These are phyloP conservation scores for Leptopilina clavipes DNA, from an alignment of 1,140 invertebrate species.

Conservation along the genomic window DNA sequence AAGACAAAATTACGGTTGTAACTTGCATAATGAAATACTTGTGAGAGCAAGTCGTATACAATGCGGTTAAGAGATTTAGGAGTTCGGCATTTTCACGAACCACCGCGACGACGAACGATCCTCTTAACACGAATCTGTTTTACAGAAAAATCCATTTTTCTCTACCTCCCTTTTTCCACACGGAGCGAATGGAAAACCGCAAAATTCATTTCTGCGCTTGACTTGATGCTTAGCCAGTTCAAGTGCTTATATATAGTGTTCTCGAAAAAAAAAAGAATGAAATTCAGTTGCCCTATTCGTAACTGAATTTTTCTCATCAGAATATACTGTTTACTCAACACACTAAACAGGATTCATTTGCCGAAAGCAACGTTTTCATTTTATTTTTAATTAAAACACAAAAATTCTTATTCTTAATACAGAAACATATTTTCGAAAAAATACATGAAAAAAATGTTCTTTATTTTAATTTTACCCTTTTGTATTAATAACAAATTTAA, in stretches of 20 bases:
- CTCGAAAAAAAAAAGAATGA: slow-evolving; percentile 9
- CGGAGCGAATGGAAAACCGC: not conserved
- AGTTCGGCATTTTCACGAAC: slow-evolving; percentile 33
- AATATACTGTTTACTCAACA: slow-evolving; percentile 20
- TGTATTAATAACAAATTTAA: no score
- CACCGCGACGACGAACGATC: slow-evolving; percentile 2
- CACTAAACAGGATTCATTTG: not conserved
- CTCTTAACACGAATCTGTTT: slow-evolving; percentile 15
- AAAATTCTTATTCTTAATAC: not conserved
- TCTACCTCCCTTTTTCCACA: not conserved
- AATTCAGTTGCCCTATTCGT: slow-evolving; percentile 21
- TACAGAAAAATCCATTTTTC: slow-evolving; percentile 17
- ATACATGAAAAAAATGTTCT: no score
- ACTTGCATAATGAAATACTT: slow-evolving; percentile 63
- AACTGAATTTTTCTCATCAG: slow-evolving; percentile 32
- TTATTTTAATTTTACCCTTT: no score
- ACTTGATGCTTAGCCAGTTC: slow-evolving; percentile 12
- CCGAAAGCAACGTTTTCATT: not conserved
- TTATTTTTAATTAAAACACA: slow-evolving; percentile 6
- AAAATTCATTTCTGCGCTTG: slow-evolving; percentile 33
- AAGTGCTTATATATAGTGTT: slow-evolving; percentile 13
- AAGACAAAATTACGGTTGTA: slow-evolving; percentile 61
- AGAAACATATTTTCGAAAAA: not conserved
- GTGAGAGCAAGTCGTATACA: slow-evolving; percentile 46
- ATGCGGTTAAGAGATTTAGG: slow-evolving; percentile 60